Conservation (phyloP, 2,797 vertebrate genomes). For the Rallus crepitans region DNA sequence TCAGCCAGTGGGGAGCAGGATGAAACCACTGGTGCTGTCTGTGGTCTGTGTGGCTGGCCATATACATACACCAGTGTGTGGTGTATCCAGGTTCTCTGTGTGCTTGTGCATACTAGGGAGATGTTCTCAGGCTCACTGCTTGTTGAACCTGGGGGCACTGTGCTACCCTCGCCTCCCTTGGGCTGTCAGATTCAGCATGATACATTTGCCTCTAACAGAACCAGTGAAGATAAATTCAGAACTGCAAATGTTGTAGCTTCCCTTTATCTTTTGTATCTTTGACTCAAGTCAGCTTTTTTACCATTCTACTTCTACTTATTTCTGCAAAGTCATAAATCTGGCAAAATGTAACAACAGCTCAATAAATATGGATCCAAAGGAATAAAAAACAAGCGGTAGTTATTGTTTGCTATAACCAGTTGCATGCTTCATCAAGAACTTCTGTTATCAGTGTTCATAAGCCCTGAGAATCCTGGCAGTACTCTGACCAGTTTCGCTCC, state of each 20-base stretch:
- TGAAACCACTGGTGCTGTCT: neutral
- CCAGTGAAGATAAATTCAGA: constrained; percentile 8
- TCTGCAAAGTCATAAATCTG: neutral
- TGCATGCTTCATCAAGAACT: neutral
- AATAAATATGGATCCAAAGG: constrained; percentile 26
- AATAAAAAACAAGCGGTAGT: neutral
- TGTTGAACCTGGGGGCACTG: neutral
- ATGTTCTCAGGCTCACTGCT: neutral
- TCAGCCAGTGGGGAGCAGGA: neutral
- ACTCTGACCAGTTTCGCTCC: neutral
- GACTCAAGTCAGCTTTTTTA: neutral
- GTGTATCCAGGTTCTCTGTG: neutral
- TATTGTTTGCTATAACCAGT: constrained; percentile 12
- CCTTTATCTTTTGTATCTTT: neutral
- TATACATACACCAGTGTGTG: no score
- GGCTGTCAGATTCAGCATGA: neutral
- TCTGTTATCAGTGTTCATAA: neutral
- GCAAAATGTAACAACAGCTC: neutral
- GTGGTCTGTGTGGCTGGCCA: neutral
- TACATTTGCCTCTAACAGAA: neutral
- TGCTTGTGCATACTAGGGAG: neutral
- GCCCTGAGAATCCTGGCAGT: neutral
- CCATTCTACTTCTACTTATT: neutral
- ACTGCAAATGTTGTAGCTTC: neutral
- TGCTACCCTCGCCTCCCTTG: rapidly evolving